Evolutionary conservation across 1,140 invertebrate genomes (phyloP), one percentile per base, ranked within the genome.

Genomic region (Whitmania pigra): DNA sequence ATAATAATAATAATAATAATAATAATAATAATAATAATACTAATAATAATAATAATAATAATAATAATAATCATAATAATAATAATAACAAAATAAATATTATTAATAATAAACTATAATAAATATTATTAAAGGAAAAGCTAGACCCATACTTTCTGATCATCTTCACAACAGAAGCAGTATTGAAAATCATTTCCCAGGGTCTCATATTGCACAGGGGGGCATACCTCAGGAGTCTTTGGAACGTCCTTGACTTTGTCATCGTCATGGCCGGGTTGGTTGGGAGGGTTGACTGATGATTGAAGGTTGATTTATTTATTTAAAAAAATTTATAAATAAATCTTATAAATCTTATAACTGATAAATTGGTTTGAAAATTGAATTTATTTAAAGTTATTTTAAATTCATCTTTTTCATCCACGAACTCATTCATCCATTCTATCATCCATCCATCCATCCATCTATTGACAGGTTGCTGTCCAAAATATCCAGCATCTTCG

Each of bases 31-130:
- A n/a, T n/a, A n/a, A n/a, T n/a, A n/a, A n/a, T n/a, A n/a, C n/a
- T n/a, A n/a, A n/a, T 31, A 1, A 29, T 67, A 2, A 31, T 67
- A 1, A 71, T 43, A 2, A 63, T 29, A 7, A 20, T 25, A 2
- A 43, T 55, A 2, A 57, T 57, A 2, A 25, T 57, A 2, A 57
- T 57, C 54, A 57, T 57, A 2, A 20, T 57, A 2, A 63, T 63
- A 1, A 63, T 63, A 2, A 63, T 57, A n/a, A n/a, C 57, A 63
- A 0, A 7, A 49, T 49, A 3, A 71, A 25, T 36, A 71, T 53
- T 73, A 53, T 17, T 22, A n/a, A 22, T 31, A 43, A 40, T n/a
- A 22, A 55, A 74, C 76, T 71, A 77, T 57, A 75, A 74, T 85
- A 7, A 49, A 7, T 49, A 49, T 49, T 63, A 27, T 31, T 27